Evolutionary conservation across 92 coral and sea anemone genomes (phyloP).

Genomic region (Siderastrea siderea): DNA sequence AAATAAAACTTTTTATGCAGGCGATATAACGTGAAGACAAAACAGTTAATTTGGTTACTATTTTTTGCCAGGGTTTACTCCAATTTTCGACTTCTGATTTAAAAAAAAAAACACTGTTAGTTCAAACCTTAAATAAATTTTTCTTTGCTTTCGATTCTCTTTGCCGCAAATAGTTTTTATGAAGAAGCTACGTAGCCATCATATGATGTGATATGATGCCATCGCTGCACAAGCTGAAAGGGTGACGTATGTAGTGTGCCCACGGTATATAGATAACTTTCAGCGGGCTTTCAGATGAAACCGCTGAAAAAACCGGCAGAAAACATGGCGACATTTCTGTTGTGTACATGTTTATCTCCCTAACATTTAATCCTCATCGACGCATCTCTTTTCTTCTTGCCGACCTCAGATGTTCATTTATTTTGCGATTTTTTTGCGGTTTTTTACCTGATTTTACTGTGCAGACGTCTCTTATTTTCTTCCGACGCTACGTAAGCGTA

Average conservation of each 20-base stretch:
- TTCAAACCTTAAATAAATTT: background rate
- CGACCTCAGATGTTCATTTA: background rate
- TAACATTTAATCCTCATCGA: background rate
- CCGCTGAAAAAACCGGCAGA: too few species aligned
- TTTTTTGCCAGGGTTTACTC: background rate
- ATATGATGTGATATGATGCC: too few species aligned
- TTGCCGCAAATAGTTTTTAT: background rate
- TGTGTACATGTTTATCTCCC: background rate
- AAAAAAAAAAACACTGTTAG: background rate
- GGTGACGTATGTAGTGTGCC: background rate
- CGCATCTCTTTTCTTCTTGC: background rate
- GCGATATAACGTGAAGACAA: background rate
- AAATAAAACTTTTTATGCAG: background rate
- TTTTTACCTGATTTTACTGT: background rate
- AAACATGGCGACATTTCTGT: background rate
- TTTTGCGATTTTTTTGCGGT: background rate
- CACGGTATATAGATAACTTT: background rate
- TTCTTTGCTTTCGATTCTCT: background rate
- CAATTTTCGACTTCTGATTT: background rate
- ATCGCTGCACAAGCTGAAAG: background rate
- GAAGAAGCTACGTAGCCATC: too few species aligned
- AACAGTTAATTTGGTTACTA: conserved; percentile 1
- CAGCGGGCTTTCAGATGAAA: background rate
- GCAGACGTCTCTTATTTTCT: conserved; percentile 1
- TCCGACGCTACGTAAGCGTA: background rate